Evolutionary conservation across 1,140 invertebrate species (phyloP).

Genomic region (Linepithema humile): DNA sequence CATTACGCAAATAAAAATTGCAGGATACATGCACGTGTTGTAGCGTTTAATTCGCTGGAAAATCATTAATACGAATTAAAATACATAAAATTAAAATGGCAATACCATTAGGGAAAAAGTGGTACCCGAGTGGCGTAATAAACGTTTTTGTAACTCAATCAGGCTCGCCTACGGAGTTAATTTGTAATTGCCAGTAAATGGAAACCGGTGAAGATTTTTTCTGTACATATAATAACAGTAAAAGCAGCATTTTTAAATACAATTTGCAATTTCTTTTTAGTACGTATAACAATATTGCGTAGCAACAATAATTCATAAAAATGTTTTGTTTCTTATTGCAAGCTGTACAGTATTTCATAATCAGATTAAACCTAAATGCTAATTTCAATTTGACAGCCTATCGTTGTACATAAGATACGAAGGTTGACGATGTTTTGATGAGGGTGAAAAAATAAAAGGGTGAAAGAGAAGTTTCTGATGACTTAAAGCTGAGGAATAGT

Average conservation of each 20-base stretch:
- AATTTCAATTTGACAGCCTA: background rate
- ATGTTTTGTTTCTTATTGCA: background rate
- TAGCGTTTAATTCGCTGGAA: constrained; percentile 1
- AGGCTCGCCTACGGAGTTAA: background rate
- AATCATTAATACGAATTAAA: background rate
- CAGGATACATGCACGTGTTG: background rate
- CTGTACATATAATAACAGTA: background rate
- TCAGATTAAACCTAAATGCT: background rate
- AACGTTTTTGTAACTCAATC: constrained; percentile 20
- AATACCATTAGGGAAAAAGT: constrained; percentile 50
- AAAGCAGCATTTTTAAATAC: background rate
- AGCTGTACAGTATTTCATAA: background rate
- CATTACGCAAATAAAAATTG: background rate
- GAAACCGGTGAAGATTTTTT: constrained; percentile 1
- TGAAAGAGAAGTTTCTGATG: no score
- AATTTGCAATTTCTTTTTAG: background rate
- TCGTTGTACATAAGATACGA: background rate
- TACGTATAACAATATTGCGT: background rate
- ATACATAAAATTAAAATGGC: constrained; percentile 58
- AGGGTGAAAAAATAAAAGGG: background rate
- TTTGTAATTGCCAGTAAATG: constrained; percentile 13
- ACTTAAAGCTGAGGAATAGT: background rate
- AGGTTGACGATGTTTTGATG: background rate
- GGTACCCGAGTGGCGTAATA: background rate
- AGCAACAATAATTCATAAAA: background rate